Evolutionary conservation across 2,113 vertebrate genomes (phyloP), one percentile per base, ranked within the genome.

Genomic region (Chaetodon trifascialis): DNA sequence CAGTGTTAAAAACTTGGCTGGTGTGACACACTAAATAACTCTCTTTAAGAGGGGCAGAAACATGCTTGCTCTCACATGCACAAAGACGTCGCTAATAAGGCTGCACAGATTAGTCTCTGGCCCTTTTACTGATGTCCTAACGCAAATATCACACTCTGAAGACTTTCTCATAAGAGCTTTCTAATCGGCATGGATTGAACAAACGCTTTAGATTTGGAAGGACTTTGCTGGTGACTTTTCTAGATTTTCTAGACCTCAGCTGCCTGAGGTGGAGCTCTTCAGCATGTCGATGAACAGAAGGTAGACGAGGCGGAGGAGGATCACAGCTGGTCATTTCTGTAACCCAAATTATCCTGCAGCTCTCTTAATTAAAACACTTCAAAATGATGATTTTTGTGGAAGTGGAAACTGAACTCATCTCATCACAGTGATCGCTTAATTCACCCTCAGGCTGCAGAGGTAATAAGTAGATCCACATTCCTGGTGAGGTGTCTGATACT

Each of bases 1-100:
- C 67, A 52, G 71, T 80, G 72, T 73, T 85, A 12, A 86, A 65
- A 74, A 51, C 36, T 64, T 68, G 84, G 73, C 67, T 38, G 54
- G 30, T 47, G 56, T 75, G 52, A 75, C 7, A 38, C 58, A 68
- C 46, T 80, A 73, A 83, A 84, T 82, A 80, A 34, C 72, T 82
- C 34, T 67, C 47, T 71, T 63, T 49, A 47, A 49, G 62, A 60
- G 1, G 58, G 23, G 69, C 44, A 47, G 68, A 55, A 82, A 75
- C 40, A 3, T 55, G 46, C 52, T 67, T 54, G 40, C 38, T 51
- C 73, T 63, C 65, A 52, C 47, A 67, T 1, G 60, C 60, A 78
- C 51, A 21, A 23, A 44, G 71, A 16, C 2, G 3, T 21, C 66
- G 54, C 79, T 73, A 68, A 56, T 49, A 15, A 77, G n/a, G 54